Evolutionary conservation across 2,888 invertebrate species (phyloP).

Genomic region (Odontomyia ornata): DNA sequence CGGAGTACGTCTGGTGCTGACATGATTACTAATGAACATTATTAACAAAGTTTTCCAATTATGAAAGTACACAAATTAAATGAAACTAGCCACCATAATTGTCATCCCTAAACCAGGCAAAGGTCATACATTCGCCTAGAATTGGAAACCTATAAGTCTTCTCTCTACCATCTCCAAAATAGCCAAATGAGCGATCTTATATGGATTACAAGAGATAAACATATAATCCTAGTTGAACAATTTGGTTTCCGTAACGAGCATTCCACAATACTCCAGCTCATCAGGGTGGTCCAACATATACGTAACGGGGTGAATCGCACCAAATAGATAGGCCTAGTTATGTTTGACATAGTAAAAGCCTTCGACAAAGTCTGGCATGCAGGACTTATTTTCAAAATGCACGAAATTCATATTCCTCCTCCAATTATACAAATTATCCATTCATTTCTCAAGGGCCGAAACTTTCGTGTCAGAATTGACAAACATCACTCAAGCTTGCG

Average conservation of each 20-base stretch:
- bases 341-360: too few species aligned
- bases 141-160: background rate
- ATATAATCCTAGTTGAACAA: constrained; percentile 4
- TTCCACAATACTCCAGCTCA: constrained; percentile 1
- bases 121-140: background rate
- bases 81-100: constrained; percentile 2
- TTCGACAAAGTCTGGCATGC: too few species aligned
- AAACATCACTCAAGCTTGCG: too few species aligned
- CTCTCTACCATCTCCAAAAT: background rate
- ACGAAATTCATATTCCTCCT: too few species aligned
- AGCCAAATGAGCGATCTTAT: background rate
- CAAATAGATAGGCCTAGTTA: background rate
- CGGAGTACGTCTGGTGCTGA: background rate
- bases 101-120: too few species aligned
- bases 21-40: background rate
- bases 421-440: too few species aligned
- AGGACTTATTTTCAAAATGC: background rate
- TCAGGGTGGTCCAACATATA: too few species aligned
- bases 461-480: too few species aligned
- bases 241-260: background rate
- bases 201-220: background rate
- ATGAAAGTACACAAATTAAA: background rate
- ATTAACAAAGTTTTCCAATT: background rate
- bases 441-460: too few species aligned
- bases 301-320: background rate